Evolutionary conservation across 2,797 vertebrate species (phyloP), one percentile per base, ranked within the genome.

Genomic region (Phalloptychus januarius): DNA sequence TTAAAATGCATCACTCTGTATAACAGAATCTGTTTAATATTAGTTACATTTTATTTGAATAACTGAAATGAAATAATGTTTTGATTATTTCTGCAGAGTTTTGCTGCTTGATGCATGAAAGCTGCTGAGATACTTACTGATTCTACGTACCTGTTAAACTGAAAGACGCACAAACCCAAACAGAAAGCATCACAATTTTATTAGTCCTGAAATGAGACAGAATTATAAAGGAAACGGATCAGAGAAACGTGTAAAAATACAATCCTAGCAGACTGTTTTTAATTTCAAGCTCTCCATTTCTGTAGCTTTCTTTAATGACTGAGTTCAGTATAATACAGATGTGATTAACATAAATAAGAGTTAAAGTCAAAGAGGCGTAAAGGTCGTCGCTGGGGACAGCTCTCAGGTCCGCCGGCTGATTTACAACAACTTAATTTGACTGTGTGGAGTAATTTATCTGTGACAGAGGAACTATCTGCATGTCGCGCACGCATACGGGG

Each of bases 331-430:
- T 90, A 90, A 90, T 88, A 91, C 91, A 90, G 88, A 92, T 89
- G 89, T 94, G 92, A 95, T 93, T 94, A 94, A 95, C 93, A 93
- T 94, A 94, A 94, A 92, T 92, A 94, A 93, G 93, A 93, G 88
- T 93, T 91, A 91, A 93, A 95, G 92, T 94, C 93, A 93, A 94
- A 93, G 89, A 92, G 91, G 92, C 93, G 92, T 95, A 95, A 94
- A 94, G 94, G 94, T 95, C 93, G 90, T 95, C 93, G 94, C 92
- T 95, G 90, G 91, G 91, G 92, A 92, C 87, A 91, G 87, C 89
- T 93, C 89, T 61, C 81, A 33, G 88, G 85, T 86, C 90, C 70
- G 71, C 74, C 0, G 71, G 84, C 88, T 93, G 91, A 96, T 94
- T 94, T 94, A 92, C 93, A 91, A 87, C 91, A 92, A 92, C 89